phyloP scores from a whole-genome alignment of 2,113 vertebrate genomes.

The Oceanodroma tethys region DNA sequence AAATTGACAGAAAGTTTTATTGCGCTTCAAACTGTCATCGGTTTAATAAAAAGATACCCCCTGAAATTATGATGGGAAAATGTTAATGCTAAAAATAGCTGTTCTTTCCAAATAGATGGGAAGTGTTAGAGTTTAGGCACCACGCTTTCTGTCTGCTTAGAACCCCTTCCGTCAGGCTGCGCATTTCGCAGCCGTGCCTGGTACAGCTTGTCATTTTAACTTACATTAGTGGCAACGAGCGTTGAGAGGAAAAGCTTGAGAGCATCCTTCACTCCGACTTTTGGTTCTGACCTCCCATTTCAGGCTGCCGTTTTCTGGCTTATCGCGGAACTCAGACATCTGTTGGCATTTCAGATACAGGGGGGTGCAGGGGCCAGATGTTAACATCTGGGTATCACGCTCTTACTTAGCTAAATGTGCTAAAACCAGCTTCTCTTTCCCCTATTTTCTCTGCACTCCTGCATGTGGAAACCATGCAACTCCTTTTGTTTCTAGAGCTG shows the following conservation, averaged over 20 bases:
- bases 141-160: neutral
- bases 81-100: neutral
- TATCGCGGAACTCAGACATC: fast-evolving
- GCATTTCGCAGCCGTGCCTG: neutral
- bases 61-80: neutral
- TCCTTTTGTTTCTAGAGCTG: neutral
- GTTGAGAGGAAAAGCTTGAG: neutral
- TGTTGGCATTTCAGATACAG: fast-evolving
- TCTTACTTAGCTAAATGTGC: fast-evolving
- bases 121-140: neutral
- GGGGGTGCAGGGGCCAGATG: neutral
- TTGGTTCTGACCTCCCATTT: neutral
- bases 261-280: fast-evolving
- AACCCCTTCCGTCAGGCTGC: neutral
- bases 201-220: neutral
- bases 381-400: fast-evolving
- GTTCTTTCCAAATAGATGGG: neutral
- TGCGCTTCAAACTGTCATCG: fast-evolving
- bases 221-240: fast-evolving
- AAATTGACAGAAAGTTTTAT: neutral
- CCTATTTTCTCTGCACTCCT: neutral
- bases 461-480: neutral
- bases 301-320: fast-evolving
- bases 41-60: neutral
- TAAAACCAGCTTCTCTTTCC: neutral